Percentiles rank a stretch among this genome's conserved stretches.
Conservation (phyloP, 1,140 invertebrate species). For the Vanessa tameamea region DNA sequence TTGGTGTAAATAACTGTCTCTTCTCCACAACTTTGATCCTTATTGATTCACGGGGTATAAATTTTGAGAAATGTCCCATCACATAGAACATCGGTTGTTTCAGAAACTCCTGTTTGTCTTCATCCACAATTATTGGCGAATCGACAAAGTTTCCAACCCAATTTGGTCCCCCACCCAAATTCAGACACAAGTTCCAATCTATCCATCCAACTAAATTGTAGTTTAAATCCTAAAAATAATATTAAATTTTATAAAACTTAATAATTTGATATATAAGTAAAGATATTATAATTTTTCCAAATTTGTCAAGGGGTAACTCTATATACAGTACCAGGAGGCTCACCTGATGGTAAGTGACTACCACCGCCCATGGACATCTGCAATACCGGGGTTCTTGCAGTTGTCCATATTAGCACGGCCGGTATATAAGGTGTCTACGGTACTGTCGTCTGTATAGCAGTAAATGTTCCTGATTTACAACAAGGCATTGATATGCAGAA, state of each 20-base stretch:
- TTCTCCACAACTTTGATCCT: slow-evolving; percentile 67
- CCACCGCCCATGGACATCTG: no score
- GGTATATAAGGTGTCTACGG: no score
- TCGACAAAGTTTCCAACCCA: slow-evolving; percentile 89
- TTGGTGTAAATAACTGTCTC: slow-evolving; percentile 15
- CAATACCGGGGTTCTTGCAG: no score
- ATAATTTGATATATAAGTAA: background rate
- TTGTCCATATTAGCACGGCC: no score
- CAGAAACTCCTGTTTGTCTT: slow-evolving; percentile 83
- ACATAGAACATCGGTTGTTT: slow-evolving; percentile 95
- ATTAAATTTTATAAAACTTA: background rate
- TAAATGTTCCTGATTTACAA: no score
- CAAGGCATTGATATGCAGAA: no score
- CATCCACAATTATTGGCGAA: slow-evolving; percentile 88
- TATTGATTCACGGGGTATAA: slow-evolving; percentile 84
- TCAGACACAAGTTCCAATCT: slow-evolving; percentile 94
- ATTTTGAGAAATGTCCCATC: slow-evolving; percentile 92
- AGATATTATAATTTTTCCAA: no score
- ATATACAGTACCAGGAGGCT: no score
- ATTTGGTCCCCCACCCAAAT: slow-evolving; percentile 89
- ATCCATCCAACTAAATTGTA: slow-evolving; percentile 88
- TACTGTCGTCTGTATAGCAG: no score
- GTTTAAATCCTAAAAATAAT: slow-evolving; percentile 84
- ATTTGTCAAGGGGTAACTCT: no score
- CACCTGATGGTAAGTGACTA: no score